Evolutionary conservation across 2,113 vertebrate genomes (phyloP).

Genomic region (Nyctibius bracteatus): DNA sequence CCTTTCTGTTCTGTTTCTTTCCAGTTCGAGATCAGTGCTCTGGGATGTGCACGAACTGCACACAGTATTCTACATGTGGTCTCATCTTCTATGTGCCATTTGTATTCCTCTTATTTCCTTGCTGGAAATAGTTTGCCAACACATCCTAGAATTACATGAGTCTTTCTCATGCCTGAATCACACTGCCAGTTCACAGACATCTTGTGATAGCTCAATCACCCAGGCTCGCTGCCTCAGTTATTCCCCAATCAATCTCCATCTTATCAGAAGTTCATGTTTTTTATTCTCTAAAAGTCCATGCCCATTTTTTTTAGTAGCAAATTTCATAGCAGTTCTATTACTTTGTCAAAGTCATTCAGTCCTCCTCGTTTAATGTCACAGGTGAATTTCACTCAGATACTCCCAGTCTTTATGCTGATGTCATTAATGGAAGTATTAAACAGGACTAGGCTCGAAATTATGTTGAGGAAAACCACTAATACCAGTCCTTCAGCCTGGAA

Average conservation of each 20-base stretch:
- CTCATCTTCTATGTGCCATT: neutral
- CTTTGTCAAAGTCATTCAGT: neutral
- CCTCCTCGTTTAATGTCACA: neutral
- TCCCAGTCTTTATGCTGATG: neutral
- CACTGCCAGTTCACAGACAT: neutral
- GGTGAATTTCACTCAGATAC: neutral
- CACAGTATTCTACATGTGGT: neutral
- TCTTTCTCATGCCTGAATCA: neutral
- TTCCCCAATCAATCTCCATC: neutral
- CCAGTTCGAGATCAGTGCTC: neutral
- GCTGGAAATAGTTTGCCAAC: neutral
- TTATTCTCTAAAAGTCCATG: neutral
- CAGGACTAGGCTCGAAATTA: neutral
- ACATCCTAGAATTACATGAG: neutral
- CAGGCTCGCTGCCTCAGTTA: neutral
- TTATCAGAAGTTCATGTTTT: neutral
- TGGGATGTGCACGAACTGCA: neutral
- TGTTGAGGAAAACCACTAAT: neutral
- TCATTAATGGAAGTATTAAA: neutral
- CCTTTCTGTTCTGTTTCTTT: neutral
- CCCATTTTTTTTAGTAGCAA: neutral
- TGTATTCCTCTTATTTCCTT: neutral
- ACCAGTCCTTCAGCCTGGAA: neutral
- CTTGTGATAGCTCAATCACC: neutral
- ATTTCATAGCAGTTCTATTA: neutral